These are phyloP conservation scores for Hirtodrosophila confusa DNA, from an alignment of 2,888 invertebrate species.

Conservation along the genomic window DNA sequence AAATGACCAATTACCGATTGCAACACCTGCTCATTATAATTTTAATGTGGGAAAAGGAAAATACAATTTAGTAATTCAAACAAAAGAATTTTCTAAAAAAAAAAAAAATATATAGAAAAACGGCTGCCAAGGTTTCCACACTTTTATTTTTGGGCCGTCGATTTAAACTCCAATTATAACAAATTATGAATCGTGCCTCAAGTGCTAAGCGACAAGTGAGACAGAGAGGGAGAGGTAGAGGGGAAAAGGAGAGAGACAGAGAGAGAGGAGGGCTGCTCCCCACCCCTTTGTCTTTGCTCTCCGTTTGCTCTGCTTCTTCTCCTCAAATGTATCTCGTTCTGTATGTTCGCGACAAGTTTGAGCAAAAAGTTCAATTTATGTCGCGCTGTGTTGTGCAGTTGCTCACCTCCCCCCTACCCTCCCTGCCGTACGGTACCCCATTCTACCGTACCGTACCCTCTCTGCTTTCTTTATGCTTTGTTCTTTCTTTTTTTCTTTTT, in stretches of 20 bases:
- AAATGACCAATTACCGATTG: background rate
- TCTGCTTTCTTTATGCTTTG: constrained; percentile 65
- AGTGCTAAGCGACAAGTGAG: constrained; percentile 44
- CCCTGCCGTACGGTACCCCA: background rate
- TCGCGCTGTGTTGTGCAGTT: constrained; percentile 68
- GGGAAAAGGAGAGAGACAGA: constrained; percentile 5
- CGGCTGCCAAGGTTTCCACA: constrained; percentile 16
- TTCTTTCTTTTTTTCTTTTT: constrained; percentile 38
- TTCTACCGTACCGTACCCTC: constrained; percentile 12
- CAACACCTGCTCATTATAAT: constrained; percentile 50
- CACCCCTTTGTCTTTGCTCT: background rate
- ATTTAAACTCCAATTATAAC: constrained; percentile 73
- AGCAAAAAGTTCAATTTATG: constrained; percentile 77
- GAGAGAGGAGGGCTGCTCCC: constrained; percentile 5
- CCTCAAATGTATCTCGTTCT: constrained; percentile 19
- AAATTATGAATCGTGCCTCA: constrained; percentile 69
- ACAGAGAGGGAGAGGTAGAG: background rate
- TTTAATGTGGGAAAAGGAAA: constrained; percentile 11
- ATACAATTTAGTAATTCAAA: constrained; percentile 41
- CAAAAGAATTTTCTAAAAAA: constrained; percentile 26
- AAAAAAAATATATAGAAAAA: too few species aligned
- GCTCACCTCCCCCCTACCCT: background rate
- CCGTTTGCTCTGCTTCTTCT: constrained; percentile 10
- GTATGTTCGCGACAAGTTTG: constrained; percentile 52
- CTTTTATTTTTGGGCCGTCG: constrained; percentile 10